Percentiles rank a stretch among this genome's conserved stretches.
Conservation (phyloP, 1,140 invertebrate genomes). For the Drosophila pectinifera region DNA sequence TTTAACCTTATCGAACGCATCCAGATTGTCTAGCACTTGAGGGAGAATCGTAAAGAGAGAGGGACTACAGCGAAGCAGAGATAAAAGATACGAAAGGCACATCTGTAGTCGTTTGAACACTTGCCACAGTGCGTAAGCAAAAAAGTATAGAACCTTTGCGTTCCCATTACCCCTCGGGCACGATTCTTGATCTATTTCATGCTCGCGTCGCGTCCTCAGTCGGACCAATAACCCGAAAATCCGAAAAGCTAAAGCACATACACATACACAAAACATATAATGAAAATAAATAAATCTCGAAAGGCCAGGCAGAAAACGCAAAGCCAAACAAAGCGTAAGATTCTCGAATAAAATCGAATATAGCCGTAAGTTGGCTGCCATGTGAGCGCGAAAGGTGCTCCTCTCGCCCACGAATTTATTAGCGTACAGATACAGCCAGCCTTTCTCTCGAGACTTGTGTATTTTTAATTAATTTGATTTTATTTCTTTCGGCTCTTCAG, state of each 20-base stretch:
- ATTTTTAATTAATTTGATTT: slow-evolving; percentile 62
- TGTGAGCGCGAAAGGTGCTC: slow-evolving; percentile 50
- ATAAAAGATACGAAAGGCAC: slow-evolving; percentile 23
- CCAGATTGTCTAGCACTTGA: slow-evolving; percentile 51
- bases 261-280: slow-evolving; percentile 10
- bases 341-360: slow-evolving; percentile 43
- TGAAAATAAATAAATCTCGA: slow-evolving; percentile 60
- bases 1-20: not conserved
- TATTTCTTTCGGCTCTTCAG: slow-evolving; percentile 16
- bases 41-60: slow-evolving; percentile 27
- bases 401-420: slow-evolving; percentile 14
- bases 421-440: slow-evolving; percentile 9
- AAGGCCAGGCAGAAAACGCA: slow-evolving; percentile 23
- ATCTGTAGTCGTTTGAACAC: slow-evolving; percentile 32
- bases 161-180: slow-evolving; percentile 10
- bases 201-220: slow-evolving; percentile 17
- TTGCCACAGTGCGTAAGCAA: slow-evolving; percentile 68
- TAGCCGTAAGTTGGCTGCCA: slow-evolving; percentile 37
- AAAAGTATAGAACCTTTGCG: slow-evolving; percentile 24
- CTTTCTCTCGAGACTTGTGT: slow-evolving; percentile 36
- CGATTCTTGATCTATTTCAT: slow-evolving; percentile 64
- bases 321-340: slow-evolving; percentile 58
- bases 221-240: slow-evolving; percentile 23
- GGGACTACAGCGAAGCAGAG: slow-evolving; percentile 24
- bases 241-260: slow-evolving; percentile 15